Evolutionary conservation across 2,888 invertebrate genomes (phyloP), one percentile per base, ranked within the genome.

Genomic region (Auanema sp.): DNA sequence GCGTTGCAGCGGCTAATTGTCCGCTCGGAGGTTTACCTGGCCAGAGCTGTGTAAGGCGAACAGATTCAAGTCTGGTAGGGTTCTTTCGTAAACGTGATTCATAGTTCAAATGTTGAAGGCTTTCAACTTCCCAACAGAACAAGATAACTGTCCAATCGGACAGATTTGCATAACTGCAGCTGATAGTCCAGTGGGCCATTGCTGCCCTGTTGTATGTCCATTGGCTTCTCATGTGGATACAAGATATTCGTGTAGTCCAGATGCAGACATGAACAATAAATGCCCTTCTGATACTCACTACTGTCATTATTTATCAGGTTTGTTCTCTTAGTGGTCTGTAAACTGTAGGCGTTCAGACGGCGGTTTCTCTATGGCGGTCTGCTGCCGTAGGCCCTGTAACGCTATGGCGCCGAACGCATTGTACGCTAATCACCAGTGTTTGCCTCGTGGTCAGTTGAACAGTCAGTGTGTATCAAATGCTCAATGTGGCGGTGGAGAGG

Each of bases 301-400:
- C 66, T 82, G 82, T 60, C 80, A 82, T 63, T 69, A 76, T n/a
- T 51, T 82, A 14, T 75, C 78, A 16, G 83, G 82, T 71, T 55
- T 65, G 61, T 60, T 60, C 23, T n/a, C 14, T 16, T 21, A 47
- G 21, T 4, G 57, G 2, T 12, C n/a, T 47, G 25, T 14, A 5
- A 50, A 58, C 49, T n/a, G 2, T 40, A 56, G 42, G 42, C 14
- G 54, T 69, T 51, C 69, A 75, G 77, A 77, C 58, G 76, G 77
- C 10, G 64, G 67, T 11, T 75, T 77, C 67, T 71, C 75, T 12
- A 71, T 79, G 71, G 79, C 80, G 2, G 76, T 79, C 11, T 82
- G 82, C 59, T 82, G 82, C 55, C 77, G 82, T 44, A 69, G 82
- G n/a, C 82, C 82, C 0, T 82, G 82, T 58, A 83, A 83, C 64